A percentile compares a stretch with the other conserved stretches of the same genome.
Conservation (phyloP, 2,113 vertebrate species). For the Clinocottus analis region DNA sequence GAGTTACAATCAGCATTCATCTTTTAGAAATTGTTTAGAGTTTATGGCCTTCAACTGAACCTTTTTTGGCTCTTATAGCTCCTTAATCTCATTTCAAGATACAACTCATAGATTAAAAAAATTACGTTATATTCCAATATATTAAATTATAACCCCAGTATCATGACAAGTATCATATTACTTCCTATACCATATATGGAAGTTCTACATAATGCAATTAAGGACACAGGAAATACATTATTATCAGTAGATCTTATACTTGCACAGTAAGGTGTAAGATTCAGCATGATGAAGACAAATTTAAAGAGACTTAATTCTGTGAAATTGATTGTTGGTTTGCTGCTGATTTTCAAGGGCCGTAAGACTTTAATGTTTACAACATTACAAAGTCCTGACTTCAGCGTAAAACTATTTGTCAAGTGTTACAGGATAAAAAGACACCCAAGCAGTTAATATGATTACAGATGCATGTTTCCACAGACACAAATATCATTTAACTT, state of each 20-base stretch:
- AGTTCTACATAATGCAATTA: too few species aligned
- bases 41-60: neutral
- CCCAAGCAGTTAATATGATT: neutral
- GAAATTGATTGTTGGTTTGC: neutral
- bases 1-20: neutral
- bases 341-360: neutral
- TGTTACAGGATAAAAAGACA: neutral
- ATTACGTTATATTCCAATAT: too few species aligned
- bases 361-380: too few species aligned
- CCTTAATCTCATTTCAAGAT: too few species aligned
- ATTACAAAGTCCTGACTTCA: neutral
- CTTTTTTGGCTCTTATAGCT: neutral
- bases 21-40: neutral
- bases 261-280: neutral
- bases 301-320: slow-evolving; percentile 1
- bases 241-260: too few species aligned
- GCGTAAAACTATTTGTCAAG: neutral
- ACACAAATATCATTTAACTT: neutral
- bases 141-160: too few species aligned
- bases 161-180: too few species aligned
- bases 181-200: too few species aligned
- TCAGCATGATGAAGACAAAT: neutral
- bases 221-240: too few species aligned
- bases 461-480: neutral
- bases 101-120: too few species aligned